These are phyloP conservation scores for Zaprionus ornatus DNA, from an alignment of 1,140 invertebrate species.

Conservation along the genomic window DNA sequence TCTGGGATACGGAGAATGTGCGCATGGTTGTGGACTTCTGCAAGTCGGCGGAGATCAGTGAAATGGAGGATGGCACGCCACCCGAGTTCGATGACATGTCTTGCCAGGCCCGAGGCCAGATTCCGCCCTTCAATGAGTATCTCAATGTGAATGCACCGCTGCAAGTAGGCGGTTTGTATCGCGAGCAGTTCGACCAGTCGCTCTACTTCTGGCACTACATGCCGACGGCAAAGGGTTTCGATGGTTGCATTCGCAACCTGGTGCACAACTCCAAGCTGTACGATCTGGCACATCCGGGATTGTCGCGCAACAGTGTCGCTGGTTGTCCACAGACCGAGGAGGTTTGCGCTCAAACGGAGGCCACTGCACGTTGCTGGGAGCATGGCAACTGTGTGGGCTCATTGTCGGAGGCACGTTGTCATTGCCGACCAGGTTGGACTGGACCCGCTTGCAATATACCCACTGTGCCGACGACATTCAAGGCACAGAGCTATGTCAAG, in stretches of 20 bases:
- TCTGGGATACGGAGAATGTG: constrained; percentile 96
- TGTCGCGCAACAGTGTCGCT: constrained; percentile 92
- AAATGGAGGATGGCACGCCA: constrained; percentile 93
- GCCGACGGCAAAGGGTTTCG: constrained; percentile 94
- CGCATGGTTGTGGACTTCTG: constrained; percentile 97
- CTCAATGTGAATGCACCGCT: constrained; percentile 97
- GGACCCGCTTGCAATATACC: constrained; percentile 93
- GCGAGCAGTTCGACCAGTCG: constrained; percentile 93
- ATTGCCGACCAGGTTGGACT: constrained; percentile 96
- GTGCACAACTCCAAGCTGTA: constrained; percentile 98
- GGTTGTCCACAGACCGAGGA: constrained; percentile 96
- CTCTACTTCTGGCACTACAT: constrained; percentile 94
- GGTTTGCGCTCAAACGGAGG: constrained; percentile 91
- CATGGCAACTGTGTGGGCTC: constrained; percentile 97
- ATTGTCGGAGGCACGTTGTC: constrained; percentile 93
- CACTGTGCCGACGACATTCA: constrained; percentile 95
- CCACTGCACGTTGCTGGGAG: constrained; percentile 93
- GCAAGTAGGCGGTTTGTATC: constrained; percentile 95
- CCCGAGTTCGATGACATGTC: constrained; percentile 93
- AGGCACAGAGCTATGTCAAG: constrained; percentile 96
- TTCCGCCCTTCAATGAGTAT: constrained; percentile 98
- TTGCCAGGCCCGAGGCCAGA: constrained; percentile 94
- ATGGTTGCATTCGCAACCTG: constrained; percentile 97
- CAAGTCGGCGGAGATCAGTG: constrained; percentile 92
- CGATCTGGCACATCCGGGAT: constrained; percentile 94